phyloP scores from a whole-genome alignment of 2,888 invertebrate species.

The Hypolimnas misippus region DNA sequence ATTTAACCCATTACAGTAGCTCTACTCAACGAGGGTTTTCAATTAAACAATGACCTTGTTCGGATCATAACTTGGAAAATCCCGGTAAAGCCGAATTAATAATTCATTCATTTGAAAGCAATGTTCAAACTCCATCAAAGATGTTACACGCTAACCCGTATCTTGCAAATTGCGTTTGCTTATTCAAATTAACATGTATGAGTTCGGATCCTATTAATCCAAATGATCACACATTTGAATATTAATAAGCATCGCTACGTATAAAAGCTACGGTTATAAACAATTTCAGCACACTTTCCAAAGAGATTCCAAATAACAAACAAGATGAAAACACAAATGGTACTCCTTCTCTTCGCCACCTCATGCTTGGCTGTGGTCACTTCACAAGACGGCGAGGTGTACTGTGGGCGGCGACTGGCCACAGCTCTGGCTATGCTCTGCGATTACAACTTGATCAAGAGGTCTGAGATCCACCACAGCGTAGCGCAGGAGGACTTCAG shows the following conservation, averaged over 20 bases:
- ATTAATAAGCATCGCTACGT: not conserved
- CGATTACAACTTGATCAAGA: constrained; percentile 38
- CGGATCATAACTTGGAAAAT: not conserved
- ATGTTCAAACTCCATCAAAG: not conserved
- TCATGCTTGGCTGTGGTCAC: not conserved
- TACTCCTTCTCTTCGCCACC: not conserved
- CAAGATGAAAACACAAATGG: constrained; percentile 8
- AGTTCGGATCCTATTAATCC: constrained; percentile 9
- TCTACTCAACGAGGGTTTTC: too few relatives aligned
- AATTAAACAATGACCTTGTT: not conserved
- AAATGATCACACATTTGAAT: constrained; percentile 6
- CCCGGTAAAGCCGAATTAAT: not conserved
- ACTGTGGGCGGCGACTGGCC: constrained; percentile 41
- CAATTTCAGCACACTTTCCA: not conserved
- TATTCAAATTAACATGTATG: not conserved
- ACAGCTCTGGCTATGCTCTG: constrained; percentile 40
- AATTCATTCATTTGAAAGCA: not conserved
- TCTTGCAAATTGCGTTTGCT: not conserved
- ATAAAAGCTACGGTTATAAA: constrained; percentile 6
- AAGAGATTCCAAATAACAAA: not conserved
- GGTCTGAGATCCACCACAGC: constrained; percentile 23
- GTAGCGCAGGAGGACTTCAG: constrained; percentile 15
- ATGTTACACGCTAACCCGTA: not conserved
- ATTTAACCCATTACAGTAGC: too few relatives aligned
- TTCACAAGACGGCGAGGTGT: constrained; percentile 9